Evolutionary conservation across 2,888 invertebrate genomes (phyloP).

Genomic region (Phasia obesa): DNA sequence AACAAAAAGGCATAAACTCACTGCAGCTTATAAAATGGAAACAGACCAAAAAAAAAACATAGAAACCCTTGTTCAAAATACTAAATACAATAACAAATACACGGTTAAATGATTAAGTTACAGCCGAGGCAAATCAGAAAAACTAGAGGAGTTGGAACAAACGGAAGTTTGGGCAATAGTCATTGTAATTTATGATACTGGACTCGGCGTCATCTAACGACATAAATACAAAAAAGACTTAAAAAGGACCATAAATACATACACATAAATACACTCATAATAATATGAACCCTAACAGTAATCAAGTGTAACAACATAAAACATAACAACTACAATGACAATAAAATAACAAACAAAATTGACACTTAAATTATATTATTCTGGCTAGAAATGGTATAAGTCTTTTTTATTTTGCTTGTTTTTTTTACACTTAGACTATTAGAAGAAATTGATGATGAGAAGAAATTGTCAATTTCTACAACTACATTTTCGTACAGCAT

Average conservation of each 20-base stretch:
- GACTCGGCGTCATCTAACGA: slow-evolving; percentile 60
- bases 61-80: slow-evolving; percentile 15
- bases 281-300: slow-evolving; percentile 49
- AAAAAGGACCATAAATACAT: slow-evolving; percentile 4
- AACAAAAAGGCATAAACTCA: slow-evolving; percentile 2
- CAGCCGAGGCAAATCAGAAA: background rate
- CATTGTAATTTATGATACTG: slow-evolving; percentile 63
- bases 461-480: background rate
- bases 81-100: background rate
- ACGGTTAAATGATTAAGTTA: slow-evolving; percentile 41
- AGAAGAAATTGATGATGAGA: background rate
- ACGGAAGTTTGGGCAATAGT: slow-evolving; percentile 67
- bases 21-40: background rate
- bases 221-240: slow-evolving; percentile 5
- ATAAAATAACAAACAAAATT: slow-evolving; percentile 74
- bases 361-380: slow-evolving; percentile 80
- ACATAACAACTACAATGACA: slow-evolving; percentile 54
- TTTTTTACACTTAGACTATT: background rate
- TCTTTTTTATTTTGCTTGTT: background rate
- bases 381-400: slow-evolving; percentile 70
- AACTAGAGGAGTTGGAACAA: slow-evolving; percentile 19
- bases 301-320: slow-evolving; percentile 68
- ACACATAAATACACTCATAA: background rate
- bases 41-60: background rate
- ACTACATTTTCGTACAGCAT: background rate